Evolutionary conservation across 2,113 vertebrate species (phyloP), one percentile per base, ranked within the genome.

Genomic region (Saccopteryx leptura): DNA sequence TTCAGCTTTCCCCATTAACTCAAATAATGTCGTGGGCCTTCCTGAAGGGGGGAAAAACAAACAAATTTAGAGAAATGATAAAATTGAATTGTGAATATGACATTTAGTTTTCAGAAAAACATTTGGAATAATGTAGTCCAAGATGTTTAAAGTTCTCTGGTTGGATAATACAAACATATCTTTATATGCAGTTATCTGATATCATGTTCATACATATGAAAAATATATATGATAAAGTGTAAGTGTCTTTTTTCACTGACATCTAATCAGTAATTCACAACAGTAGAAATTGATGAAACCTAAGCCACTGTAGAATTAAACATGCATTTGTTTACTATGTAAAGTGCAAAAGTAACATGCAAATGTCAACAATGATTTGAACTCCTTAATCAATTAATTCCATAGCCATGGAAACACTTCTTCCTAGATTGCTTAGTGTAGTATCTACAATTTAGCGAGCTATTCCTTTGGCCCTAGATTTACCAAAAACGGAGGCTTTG

Each of bases 1-100:
- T 71, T 99, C 99, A 85, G 99, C 99, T 96, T 97, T 99, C 0
- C 98, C 97, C 98, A 99, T 98, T 0, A 96, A 93, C 97, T 99
- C 98, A 85, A 98, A 99, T 86, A 98, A 91, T 2, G 98, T 98
- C 28, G 98, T 99, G 50, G 98, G 98, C 48, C 92, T 98, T 90
- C 99, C 99, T 99, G 65, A n/a, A 31, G 48, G 83, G 18, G 87
- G 71, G 56, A 56, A 90, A 31, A 69, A 19, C 66, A 17, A n/a
- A n/a, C n/a, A n/a, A n/a, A n/a, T n/a, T 5, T 39, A 8, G 13
- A 56, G 9, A 48, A 69, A 52, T 17, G 21, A 76, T 4, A 69
- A 5, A 33, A 28, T 58, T 81, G 0, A 33, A 12, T 80, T 31
- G 9, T 58, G n/a, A 54, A 39, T 63, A 31, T 63, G 26, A 5